Percentiles rank a stretch among this genome's conserved stretches.
Evolutionary conservation across 92 coral and sea anemone species (phyloP).

Genomic region (Parazoanthus darwini): DNA sequence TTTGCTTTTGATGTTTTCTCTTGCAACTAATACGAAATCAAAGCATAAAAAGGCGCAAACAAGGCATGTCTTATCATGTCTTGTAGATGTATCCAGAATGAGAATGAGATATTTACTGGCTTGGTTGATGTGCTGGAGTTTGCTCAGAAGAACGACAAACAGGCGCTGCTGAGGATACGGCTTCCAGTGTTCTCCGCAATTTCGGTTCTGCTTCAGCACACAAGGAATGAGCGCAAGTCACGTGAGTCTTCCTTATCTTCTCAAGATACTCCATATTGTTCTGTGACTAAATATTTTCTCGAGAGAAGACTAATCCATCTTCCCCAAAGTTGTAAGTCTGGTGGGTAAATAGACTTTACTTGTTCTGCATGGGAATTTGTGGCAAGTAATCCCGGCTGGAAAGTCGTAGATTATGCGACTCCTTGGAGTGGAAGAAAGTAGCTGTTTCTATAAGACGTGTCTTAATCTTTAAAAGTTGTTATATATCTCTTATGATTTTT

Average conservation of each 20-base stretch:
- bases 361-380: no score
- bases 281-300: not conserved
- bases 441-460: no score
- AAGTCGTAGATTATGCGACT: no score
- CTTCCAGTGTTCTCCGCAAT: conserved; percentile 84
- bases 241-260: conserved; percentile 47
- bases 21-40: no score
- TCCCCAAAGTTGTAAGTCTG: no score
- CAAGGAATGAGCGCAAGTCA: conserved; percentile 68
- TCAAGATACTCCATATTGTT: no score
- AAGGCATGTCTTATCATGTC: not conserved
- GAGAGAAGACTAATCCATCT: no score
- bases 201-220: conserved; percentile 83
- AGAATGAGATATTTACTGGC: conserved; percentile 59
- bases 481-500: no score
- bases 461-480: no score
- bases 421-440: no score
- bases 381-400: no score
- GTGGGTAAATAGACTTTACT: no score
- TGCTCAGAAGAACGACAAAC: conserved; percentile 79
- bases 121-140: conserved; percentile 80
- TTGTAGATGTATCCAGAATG: conserved; percentile 63
- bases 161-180: conserved; percentile 77
- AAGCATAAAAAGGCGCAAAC: not conserved
- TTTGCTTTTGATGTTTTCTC: not conserved